Evolutionary conservation across 2,888 invertebrate species (phyloP), one percentile per base, ranked within the genome.

Genomic region (Drosophila mettleri): DNA sequence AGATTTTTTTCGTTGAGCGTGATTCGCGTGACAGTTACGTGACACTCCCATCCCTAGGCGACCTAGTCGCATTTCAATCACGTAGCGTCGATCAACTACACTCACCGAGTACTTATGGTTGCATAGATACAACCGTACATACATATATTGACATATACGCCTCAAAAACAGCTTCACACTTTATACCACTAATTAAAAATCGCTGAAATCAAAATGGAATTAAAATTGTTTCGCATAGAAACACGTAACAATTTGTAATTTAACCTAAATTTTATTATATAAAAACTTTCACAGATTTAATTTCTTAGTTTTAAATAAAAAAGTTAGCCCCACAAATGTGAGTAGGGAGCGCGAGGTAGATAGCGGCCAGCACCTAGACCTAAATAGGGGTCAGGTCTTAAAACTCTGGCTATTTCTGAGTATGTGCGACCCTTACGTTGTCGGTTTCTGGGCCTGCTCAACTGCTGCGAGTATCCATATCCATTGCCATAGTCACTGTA

Each of bases 361-460:
- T 93, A 94, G 77, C 89, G 69, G 85, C 89, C 91, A 10, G 54
- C 69, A 94, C 95, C 92, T 10, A 94, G 93, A 2, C 93, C 94
- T 4, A 82, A 43, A 45, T 79, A 82, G 2, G 93, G 92, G 89
- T 94, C 93, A 0, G 93, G 92, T 75, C 93, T 94, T 73, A 95
- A 94, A 7, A 95, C 94, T 61, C 94, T 93, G 86, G 96, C 96
- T 73, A 96, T 94, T 20, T 95, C 94, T 86, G 94, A 95, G 92
- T 94, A 96, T 1, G 95, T 93, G 76, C 94, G 94, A 53, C 93
- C 93, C 14, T 41, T 66, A 12, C 90, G 89, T 4, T 65, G 74
- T 2, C 63, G 59, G n/a, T 60, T 55, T 8, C 41, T 52, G 8
- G 29, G 38, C 24, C 58, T 36, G 29, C 38, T 34, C 2, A 29